Conservation (phyloP, 1,140 invertebrate species). For the Dysdera silvatica region DNA sequence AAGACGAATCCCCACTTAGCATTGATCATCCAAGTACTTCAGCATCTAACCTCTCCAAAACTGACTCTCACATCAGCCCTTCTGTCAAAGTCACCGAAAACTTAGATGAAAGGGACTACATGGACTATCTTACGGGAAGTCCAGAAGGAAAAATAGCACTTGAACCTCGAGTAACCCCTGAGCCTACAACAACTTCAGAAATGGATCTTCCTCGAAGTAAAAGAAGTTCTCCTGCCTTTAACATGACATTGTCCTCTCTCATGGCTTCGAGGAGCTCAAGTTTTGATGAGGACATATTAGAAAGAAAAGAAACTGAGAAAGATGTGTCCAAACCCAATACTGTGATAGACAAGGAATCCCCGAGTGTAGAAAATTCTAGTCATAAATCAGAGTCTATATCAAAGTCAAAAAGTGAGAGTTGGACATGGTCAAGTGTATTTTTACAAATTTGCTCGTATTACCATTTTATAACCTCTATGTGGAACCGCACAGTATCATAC, state of each 20-base stretch:
- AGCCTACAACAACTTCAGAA: neutral
- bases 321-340: too few species aligned
- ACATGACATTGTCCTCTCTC: slow-evolving; percentile 13
- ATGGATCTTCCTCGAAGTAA: neutral
- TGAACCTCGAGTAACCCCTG: neutral
- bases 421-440: neutral
- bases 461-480: slow-evolving; percentile 12
- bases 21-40: too few species aligned
- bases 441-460: neutral
- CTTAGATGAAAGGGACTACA: neutral
- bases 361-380: too few species aligned
- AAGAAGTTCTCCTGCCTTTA: neutral
- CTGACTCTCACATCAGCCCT: neutral
- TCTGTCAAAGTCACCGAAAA: neutral
- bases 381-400: too few species aligned
- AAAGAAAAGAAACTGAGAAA: neutral
- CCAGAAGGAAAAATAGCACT: neutral
- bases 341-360: too few species aligned
- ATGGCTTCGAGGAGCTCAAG: neutral
- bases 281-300: neutral
- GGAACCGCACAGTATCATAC: slow-evolving; percentile 10
- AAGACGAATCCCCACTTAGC: too few species aligned
- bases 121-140: neutral
- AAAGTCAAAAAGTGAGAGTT: neutral
- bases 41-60: too few species aligned